These are phyloP conservation scores for Subacronicta megacephala DNA, from an alignment of 2,888 invertebrate genomes.

Conservation along the genomic window DNA sequence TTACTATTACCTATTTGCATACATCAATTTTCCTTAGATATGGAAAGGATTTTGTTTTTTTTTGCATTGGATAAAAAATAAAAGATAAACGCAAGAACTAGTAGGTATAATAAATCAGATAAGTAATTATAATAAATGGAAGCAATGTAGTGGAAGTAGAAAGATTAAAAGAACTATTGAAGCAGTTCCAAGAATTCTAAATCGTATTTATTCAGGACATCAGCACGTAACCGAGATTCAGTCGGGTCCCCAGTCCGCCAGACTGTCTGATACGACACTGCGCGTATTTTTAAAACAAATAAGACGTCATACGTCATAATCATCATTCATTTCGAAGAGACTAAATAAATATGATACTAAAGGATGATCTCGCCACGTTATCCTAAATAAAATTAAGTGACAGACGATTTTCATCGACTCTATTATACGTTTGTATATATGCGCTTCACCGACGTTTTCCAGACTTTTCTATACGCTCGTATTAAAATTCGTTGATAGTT, in stretches of 20 bases:
- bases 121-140: too few relatives aligned
- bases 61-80: too few relatives aligned
- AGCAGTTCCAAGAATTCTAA: slow-evolving; percentile 53
- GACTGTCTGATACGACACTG: slow-evolving; percentile 65
- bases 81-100: too few relatives aligned
- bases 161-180: slow-evolving; percentile 17
- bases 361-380: slow-evolving; percentile 33
- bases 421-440: slow-evolving; percentile 30
- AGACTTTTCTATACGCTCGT: slow-evolving; percentile 29
- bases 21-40: too few relatives aligned
- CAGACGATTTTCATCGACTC: slow-evolving; percentile 40
- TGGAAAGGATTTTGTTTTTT: too few relatives aligned
- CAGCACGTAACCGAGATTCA: slow-evolving; percentile 42
- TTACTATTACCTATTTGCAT: too few relatives aligned
- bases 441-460: slow-evolving; percentile 19
- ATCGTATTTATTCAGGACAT: slow-evolving; percentile 49
- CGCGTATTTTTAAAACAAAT: slow-evolving; percentile 62
- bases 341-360: slow-evolving; percentile 37
- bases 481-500: slow-evolving; percentile 27
- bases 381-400: slow-evolving; percentile 50
- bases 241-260: slow-evolving; percentile 60
- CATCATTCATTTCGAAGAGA: slow-evolving; percentile 39
- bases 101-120: too few relatives aligned
- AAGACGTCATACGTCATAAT: slow-evolving; percentile 70
- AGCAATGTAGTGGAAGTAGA: slow-evolving; percentile 8